Conservation (phyloP, 2,113 vertebrate species). For the Chionomys nivalis region DNA sequence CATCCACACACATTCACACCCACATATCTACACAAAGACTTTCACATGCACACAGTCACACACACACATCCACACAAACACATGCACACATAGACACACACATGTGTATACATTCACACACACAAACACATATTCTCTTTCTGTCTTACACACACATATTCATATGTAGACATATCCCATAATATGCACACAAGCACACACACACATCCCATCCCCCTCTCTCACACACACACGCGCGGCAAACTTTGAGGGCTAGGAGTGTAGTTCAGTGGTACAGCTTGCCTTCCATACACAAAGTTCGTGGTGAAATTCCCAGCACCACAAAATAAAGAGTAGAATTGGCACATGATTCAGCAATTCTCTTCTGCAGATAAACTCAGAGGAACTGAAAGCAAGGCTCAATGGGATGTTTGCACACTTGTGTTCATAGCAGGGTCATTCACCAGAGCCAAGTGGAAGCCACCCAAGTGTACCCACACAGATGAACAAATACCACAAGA, state of each 20-base stretch:
- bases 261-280: not conserved
- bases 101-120: not conserved
- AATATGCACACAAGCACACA: not conserved
- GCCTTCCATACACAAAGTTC: not conserved
- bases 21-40: too few relatives aligned
- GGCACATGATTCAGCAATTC: not conserved
- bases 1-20: too few relatives aligned
- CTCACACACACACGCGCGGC: not conserved
- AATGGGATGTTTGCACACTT: not conserved
- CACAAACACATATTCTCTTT: not conserved
- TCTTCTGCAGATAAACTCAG: not conserved
- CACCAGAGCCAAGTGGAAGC: not conserved
- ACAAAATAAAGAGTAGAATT: not conserved
- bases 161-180: not conserved
- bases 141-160: not conserved
- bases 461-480: not conserved
- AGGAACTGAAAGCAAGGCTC: not conserved
- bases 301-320: not conserved
- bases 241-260: not conserved
- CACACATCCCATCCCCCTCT: not conserved
- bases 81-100: not conserved
- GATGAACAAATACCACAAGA: not conserved
- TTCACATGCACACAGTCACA: too few relatives aligned
- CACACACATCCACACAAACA: not conserved
- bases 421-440: not conserved